Conservation (phyloP, 2,888 invertebrate genomes). For the Gibbula magus region DNA sequence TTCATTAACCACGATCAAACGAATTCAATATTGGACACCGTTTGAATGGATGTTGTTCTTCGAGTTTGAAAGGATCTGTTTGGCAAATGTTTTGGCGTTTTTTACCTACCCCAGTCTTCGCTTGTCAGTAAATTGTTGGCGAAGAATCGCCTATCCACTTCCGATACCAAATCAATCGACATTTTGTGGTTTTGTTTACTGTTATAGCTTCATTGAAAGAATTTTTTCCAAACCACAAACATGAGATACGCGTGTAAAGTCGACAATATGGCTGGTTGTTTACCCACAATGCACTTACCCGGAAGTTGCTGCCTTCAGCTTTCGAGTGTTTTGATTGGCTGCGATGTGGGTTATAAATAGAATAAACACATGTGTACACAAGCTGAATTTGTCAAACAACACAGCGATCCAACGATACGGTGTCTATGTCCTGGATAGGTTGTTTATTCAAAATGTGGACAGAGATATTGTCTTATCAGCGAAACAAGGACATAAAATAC, state of each 20-base stretch:
- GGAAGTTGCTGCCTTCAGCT: not conserved
- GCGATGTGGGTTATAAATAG: not conserved
- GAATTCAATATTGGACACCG: too few species aligned
- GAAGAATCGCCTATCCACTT: conserved; percentile 62
- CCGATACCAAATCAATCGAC: conserved; percentile 55
- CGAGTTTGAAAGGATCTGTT: too few species aligned
- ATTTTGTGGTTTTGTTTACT: conserved; percentile 28
- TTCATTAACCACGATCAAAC: too few species aligned
- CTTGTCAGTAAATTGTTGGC: conserved; percentile 59
- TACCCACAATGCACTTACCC: conserved; percentile 6
- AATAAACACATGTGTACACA: conserved; percentile 1
- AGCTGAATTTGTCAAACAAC: not conserved
- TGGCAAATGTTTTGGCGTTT: not conserved
- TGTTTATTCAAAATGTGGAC: too few species aligned
- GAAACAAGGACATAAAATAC: too few species aligned
- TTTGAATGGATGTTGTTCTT: too few species aligned
- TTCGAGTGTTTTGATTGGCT: not conserved
- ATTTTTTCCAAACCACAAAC: not conserved
- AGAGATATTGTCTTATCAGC: too few species aligned
- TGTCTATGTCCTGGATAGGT: too few species aligned
- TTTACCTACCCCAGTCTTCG: conserved; percentile 57
- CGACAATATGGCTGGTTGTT: conserved; percentile 13
- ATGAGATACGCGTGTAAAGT: conserved; percentile 6
- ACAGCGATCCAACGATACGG: too few species aligned
- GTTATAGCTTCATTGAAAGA: not conserved